phyloP scores from a whole-genome alignment of 1,140 invertebrate species.

The Penaeus vannamei region DNA sequence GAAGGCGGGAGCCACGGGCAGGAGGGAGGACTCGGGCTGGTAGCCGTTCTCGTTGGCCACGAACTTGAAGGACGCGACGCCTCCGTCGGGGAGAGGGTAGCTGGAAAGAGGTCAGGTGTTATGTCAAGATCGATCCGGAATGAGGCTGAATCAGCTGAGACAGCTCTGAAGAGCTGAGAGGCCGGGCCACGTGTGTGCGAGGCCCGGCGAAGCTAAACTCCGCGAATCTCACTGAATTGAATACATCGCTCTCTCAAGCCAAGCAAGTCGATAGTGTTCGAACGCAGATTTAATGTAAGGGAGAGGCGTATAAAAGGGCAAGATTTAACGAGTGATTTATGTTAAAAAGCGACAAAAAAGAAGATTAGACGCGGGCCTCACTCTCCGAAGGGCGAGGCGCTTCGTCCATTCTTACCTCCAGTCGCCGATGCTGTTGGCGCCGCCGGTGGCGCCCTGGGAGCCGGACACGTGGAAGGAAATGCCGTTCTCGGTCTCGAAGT shows the following conservation, averaged over 20 bases:
- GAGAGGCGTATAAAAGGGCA: too few relatives aligned
- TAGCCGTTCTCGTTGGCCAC: slow-evolving; percentile 49
- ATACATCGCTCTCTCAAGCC: too few relatives aligned
- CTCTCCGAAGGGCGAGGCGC: too few relatives aligned
- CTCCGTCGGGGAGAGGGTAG: slow-evolving; percentile 27
- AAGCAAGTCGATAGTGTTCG: too few relatives aligned
- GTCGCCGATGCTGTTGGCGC: background rate
- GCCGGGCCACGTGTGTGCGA: too few relatives aligned
- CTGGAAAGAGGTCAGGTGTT: background rate
- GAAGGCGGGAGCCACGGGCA: slow-evolving; percentile 48
- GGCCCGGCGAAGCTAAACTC: too few relatives aligned
- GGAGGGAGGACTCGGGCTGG: slow-evolving; percentile 34
- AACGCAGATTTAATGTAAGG: too few relatives aligned
- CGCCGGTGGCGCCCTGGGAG: slow-evolving; percentile 1
- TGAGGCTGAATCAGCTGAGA: background rate
- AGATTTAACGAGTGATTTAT: too few relatives aligned
- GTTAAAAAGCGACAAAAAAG: too few relatives aligned
- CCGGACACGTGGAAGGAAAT: slow-evolving; percentile 1
- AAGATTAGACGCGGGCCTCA: too few relatives aligned
- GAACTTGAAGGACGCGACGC: slow-evolving; percentile 7
- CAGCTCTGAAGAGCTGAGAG: too few relatives aligned
- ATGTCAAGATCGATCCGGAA: background rate
- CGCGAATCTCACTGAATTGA: too few relatives aligned
- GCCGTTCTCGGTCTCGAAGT: background rate
- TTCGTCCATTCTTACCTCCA: background rate